Percentiles rank a stretch among this genome's conserved stretches.
Evolutionary conservation across 2,888 invertebrate genomes (phyloP).

Genomic region (Schizaphis graminum): DNA sequence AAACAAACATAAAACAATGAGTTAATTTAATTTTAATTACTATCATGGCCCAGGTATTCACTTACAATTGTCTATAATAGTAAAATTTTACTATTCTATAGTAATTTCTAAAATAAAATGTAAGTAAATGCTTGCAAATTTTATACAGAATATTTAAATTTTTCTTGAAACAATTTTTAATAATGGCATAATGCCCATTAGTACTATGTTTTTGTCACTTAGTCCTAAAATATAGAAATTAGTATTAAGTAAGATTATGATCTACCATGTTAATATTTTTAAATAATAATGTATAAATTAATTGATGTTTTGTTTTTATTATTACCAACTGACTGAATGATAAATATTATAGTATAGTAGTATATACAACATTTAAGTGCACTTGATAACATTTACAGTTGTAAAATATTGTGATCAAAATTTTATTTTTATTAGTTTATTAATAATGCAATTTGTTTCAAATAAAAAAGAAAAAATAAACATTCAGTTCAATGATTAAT

Average conservation of each 20-base stretch:
- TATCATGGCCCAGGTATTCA: conserved; percentile 20
- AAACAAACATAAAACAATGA: conserved; percentile 31
- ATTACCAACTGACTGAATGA: neutral
- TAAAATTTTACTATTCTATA: neutral
- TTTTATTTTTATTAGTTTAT: neutral
- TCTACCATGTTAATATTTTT: too few species aligned
- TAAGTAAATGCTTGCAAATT: neutral
- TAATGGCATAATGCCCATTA: neutral
- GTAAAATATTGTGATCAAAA: neutral
- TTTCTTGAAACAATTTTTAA: neutral
- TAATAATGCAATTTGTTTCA: neutral
- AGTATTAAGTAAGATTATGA: neutral
- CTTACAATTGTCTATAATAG: neutral
- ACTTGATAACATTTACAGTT: conserved; percentile 2
- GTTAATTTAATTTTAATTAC: conserved; percentile 1
- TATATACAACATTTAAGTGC: neutral
- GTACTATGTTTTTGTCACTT: too few species aligned
- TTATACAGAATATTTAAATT: neutral
- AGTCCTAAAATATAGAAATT: neutral
- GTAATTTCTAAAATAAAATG: neutral
- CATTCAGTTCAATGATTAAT: neutral
- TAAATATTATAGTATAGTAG: neutral
- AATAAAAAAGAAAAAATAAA: neutral
- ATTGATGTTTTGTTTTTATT: neutral
- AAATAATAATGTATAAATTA: too few species aligned